Conservation (phyloP, 2,888 invertebrate genomes). For the Microplitis deprimator region DNA sequence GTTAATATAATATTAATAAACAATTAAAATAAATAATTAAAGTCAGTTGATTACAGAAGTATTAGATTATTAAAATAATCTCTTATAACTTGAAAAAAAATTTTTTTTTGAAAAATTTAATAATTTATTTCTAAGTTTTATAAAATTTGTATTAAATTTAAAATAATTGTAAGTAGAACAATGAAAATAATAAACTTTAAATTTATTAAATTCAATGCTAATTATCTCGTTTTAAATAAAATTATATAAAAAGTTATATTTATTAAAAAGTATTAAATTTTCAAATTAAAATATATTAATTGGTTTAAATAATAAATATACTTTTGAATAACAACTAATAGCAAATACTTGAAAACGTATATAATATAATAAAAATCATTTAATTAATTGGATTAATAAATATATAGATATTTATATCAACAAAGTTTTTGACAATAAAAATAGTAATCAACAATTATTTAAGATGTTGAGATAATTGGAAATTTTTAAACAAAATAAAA, state of each 20-base stretch:
- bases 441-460: not conserved
- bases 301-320: not conserved
- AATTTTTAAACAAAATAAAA: slow-evolving; percentile 24
- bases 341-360: not conserved
- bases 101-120: slow-evolving; percentile 1
- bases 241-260: not conserved
- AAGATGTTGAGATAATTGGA: slow-evolving; percentile 9
- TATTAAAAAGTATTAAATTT: not conserved
- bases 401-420: slow-evolving; percentile 15
- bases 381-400: slow-evolving; percentile 3
- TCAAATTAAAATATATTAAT: not conserved
- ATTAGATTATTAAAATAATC: slow-evolving; percentile 19
- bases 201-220: slow-evolving; percentile 4
- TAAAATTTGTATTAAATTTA: not conserved
- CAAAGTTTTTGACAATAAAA: slow-evolving; percentile 12
- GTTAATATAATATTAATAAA: slow-evolving; percentile 38
- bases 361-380: too few species aligned
- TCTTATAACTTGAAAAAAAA: not conserved
- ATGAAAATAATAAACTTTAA: not conserved
- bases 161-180: slow-evolving; percentile 6
- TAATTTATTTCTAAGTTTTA: not conserved
- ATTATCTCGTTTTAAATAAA: not conserved
- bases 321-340: not conserved
- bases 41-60: slow-evolving; percentile 37
- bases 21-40: slow-evolving; percentile 36